These are phyloP conservation scores for Catocala nupta DNA, from an alignment of 2,888 invertebrate species.

Conservation along the genomic window DNA sequence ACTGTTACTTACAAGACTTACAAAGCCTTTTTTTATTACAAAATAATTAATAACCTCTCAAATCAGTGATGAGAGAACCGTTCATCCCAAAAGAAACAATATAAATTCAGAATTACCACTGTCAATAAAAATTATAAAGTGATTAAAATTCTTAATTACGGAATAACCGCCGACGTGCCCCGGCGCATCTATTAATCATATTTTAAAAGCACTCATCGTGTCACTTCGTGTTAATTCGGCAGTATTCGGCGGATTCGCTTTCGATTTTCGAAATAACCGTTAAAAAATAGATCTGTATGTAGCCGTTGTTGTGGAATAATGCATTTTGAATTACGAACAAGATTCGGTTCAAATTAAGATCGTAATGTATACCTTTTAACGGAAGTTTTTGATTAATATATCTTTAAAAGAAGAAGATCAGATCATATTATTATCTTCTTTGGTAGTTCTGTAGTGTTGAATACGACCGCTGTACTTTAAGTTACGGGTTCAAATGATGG, in stretches of 20 bases:
- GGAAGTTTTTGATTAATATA: too few relatives aligned
- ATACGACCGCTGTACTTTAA: too few relatives aligned
- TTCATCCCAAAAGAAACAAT: slow-evolving; percentile 9
- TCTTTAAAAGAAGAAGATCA: too few relatives aligned
- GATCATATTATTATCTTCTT: too few relatives aligned
- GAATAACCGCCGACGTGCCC: slow-evolving; percentile 31
- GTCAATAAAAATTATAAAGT: slow-evolving; percentile 40
- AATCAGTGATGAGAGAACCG: too few relatives aligned
- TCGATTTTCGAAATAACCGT: slow-evolving; percentile 21
- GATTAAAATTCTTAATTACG: slow-evolving; percentile 39
- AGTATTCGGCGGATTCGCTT: slow-evolving; percentile 15
- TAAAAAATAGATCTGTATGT: slow-evolving; percentile 1
- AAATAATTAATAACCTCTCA: too few relatives aligned
- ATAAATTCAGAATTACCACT: slow-evolving; percentile 21
- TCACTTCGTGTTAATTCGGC: slow-evolving; percentile 23
- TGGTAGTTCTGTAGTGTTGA: too few relatives aligned
- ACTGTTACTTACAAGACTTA: too few relatives aligned
- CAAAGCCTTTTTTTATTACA: too few relatives aligned
- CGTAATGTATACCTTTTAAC: too few relatives aligned
- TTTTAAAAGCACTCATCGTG: slow-evolving; percentile 16
- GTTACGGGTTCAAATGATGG: too few relatives aligned
- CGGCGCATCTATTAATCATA: slow-evolving; percentile 32
- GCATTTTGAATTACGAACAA: slow-evolving; percentile 15
- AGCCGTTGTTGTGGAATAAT: slow-evolving; percentile 10
- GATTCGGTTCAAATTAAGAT: background rate